Conservation (phyloP, 37 sponge, comb jelly and placozoan species). For the Amphimedon queenslandica region DNA sequence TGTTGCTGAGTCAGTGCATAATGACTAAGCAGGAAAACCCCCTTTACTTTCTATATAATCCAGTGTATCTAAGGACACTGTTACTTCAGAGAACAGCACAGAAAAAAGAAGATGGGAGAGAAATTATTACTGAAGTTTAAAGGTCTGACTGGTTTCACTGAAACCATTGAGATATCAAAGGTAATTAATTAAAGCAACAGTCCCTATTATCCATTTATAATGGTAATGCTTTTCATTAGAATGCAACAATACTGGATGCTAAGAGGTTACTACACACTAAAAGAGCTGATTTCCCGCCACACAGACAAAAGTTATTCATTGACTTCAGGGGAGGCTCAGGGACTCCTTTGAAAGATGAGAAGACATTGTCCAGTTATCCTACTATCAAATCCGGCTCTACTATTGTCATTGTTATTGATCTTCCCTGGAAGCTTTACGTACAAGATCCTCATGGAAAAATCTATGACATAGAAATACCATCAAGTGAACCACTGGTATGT, state of each 20-base stretch:
- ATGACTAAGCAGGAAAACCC: too few relatives aligned
- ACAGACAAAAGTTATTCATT: constrained; percentile 39
- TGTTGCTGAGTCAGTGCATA: too few relatives aligned
- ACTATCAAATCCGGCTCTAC: constrained; percentile 9
- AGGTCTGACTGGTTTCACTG: too few relatives aligned
- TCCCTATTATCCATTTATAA: too few relatives aligned
- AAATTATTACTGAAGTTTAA: too few relatives aligned
- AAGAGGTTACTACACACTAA: constrained; percentile 30
- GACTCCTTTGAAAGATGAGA: not conserved
- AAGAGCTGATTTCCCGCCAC: constrained; percentile 9
- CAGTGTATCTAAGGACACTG: too few relatives aligned
- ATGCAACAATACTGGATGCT: constrained; percentile 20
- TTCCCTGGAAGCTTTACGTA: constrained; percentile 38
- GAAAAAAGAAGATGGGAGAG: too few relatives aligned
- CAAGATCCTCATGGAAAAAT: constrained; percentile 26
- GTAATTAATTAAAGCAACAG: too few relatives aligned
- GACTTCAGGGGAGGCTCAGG: not conserved
- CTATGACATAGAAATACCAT: constrained; percentile 44
- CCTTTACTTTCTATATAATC: too few relatives aligned
- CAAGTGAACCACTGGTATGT: constrained; percentile 45
- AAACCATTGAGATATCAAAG: too few relatives aligned
- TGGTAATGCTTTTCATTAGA: too few relatives aligned
- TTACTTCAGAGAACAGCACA: too few relatives aligned
- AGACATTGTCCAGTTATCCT: constrained; percentile 6
- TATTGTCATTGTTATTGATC: constrained; percentile 18